Conservation (phyloP, 2,797 vertebrate species). For the Hippocampus kuda region DNA sequence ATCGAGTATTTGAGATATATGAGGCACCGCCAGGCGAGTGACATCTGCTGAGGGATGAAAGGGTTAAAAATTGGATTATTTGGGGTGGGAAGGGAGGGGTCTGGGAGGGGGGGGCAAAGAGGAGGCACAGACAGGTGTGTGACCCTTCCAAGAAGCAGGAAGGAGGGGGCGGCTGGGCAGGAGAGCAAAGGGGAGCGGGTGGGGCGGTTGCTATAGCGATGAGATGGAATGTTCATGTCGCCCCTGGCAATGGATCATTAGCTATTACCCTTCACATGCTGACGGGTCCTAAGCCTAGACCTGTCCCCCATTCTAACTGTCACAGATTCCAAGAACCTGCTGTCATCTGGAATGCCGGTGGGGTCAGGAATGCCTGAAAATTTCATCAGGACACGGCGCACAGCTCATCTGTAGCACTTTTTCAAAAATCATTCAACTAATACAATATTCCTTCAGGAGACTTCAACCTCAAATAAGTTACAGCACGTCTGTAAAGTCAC, state of each 20-base stretch:
- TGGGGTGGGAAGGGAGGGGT: not conserved
- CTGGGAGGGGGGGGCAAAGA: constrained; percentile 11
- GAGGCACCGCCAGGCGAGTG: not conserved
- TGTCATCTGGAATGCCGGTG: constrained; percentile 35
- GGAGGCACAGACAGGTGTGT: constrained; percentile 57
- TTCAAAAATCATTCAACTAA: not conserved
- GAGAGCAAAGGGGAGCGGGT: not conserved
- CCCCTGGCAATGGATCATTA: constrained; percentile 52
- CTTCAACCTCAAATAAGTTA: not conserved
- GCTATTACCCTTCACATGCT: constrained; percentile 31
- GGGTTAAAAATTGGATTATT: not conserved
- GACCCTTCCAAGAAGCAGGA: constrained; percentile 36
- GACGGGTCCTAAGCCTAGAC: constrained; percentile 49
- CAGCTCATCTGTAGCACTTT: not conserved
- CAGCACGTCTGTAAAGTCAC: not conserved
- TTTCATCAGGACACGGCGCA: constrained; percentile 10
- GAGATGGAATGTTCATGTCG: constrained; percentile 51
- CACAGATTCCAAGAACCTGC: constrained; percentile 37
- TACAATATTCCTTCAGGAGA: not conserved
- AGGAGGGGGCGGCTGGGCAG: constrained; percentile 22
- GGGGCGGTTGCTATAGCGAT: constrained; percentile 45
- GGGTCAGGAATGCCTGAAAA: constrained; percentile 30
- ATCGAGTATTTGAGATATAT: not conserved
- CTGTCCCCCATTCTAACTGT: constrained; percentile 35
- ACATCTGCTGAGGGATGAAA: not conserved